Evolutionary conservation across 2,888 invertebrate species (phyloP), one percentile per base, ranked within the genome.

Genomic region (Drosophila macrospina): DNA sequence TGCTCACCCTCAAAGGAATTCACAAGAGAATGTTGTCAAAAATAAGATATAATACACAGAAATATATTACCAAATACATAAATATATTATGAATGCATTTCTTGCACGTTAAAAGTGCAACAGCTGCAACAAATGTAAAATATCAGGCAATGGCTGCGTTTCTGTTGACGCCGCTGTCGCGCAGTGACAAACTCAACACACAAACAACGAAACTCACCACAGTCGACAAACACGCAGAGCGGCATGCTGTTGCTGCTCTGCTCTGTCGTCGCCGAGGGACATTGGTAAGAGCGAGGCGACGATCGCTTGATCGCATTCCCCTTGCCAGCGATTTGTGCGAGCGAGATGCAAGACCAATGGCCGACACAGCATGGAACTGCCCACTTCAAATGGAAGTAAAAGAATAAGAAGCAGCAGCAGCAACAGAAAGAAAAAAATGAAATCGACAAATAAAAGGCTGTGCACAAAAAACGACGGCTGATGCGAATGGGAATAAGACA

Each of bases 321-420:
- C 8, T 13, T 15, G 45, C 39, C 1, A 7, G n/a, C 20, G 59
- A 47, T 37, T 15, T 8, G 81, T 32, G 52, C 32, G 77, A 90
- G 78, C 62, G 87, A 85, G 89, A 90, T 16, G 78, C 71, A 85
- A 84, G 78, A 83, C 74, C 77, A 88, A 90, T 90, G 91, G 90
- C 90, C 74, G 90, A 77, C 79, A 50, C 48, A 48, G 55, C 68
- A 66, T 66, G 76, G 66, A 50, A 69, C 82, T 62, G 72, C 77
- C 81, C 86, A 85, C 82, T 85, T 69, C 39, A 59, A 47, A 36
- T 11, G 60, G 60, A 66, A 55, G 45, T 44, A 34, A 30, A 65
- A 51, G 47, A 67, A 51, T 44, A 61, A 59, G 41, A 45, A 55
- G 41, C n/a, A 62, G 24, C 28, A 59, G 36, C n/a, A 41, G 54